Percentiles rank a stretch among this genome's conserved stretches.
These are phyloP conservation scores for Centropyge bicolor DNA, from an alignment of 2,797 vertebrate genomes.

Conservation along the genomic window DNA sequence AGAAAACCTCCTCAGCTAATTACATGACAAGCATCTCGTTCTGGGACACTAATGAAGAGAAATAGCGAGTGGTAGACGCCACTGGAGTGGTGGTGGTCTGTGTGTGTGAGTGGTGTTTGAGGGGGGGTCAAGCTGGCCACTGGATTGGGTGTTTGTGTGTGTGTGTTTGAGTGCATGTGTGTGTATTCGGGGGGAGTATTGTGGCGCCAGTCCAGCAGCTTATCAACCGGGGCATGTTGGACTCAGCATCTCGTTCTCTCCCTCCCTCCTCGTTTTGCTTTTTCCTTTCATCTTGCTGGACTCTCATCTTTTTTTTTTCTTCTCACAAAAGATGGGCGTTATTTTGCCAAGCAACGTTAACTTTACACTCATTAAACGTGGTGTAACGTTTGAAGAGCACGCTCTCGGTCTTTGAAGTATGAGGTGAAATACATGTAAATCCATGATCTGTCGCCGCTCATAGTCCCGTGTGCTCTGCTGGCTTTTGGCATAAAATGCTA, in stretches of 20 bases:
- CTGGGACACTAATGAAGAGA: conserved; percentile 85
- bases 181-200: conserved; percentile 57
- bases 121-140: conserved; percentile 45
- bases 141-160: conserved; percentile 53
- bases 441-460: background rate
- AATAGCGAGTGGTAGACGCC: conserved; percentile 73
- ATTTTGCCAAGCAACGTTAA: conserved; percentile 18
- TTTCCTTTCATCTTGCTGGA: conserved; percentile 60
- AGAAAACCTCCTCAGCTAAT: conserved; percentile 80
- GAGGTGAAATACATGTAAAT: conserved; percentile 24
- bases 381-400: background rate
- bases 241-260: conserved; percentile 68
- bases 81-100: conserved; percentile 53
- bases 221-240: conserved; percentile 79
- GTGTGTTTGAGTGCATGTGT: conserved; percentile 26
- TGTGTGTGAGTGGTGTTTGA: conserved; percentile 42
- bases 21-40: conserved; percentile 83
- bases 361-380: conserved; percentile 23
- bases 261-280: conserved; percentile 54
- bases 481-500: background rate
- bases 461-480: background rate
- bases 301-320: conserved; percentile 22
- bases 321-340: conserved; percentile 24
- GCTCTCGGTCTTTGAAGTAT: conserved; percentile 22
- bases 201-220: conserved; percentile 79